Evolutionary conservation across 2,113 vertebrate species (phyloP).

Genomic region (Malaclemys terrapin): DNA sequence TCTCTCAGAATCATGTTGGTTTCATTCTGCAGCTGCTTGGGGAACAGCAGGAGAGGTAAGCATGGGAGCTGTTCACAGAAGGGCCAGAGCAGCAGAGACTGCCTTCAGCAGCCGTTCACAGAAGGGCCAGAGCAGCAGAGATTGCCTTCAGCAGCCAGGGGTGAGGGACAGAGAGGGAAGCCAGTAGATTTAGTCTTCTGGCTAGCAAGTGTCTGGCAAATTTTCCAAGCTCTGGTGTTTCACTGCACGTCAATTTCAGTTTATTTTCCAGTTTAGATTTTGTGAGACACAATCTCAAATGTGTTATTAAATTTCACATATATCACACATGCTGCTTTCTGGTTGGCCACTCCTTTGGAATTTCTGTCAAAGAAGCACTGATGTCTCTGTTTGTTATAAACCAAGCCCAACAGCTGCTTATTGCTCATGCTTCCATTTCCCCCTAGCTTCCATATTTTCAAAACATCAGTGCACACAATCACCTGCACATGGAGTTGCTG

Average conservation of each 20-base stretch:
- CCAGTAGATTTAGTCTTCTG: neutral
- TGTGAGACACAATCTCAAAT: neutral
- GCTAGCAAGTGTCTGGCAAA: neutral
- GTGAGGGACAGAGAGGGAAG: neutral
- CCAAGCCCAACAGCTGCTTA: constrained; percentile 3
- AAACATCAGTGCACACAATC: constrained; percentile 9
- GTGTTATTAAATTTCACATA: constrained; percentile 7
- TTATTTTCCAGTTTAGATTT: constrained; percentile 37
- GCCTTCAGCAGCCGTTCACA: fast-evolving
- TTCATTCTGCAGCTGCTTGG: neutral
- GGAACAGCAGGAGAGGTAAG: neutral
- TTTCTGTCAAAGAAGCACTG: constrained; percentile 11
- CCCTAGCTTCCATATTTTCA: constrained; percentile 4
- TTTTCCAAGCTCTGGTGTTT: neutral
- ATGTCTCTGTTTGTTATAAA: neutral
- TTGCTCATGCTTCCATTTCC: constrained; percentile 31
- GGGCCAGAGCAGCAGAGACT: neutral
- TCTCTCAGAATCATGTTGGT: neutral
- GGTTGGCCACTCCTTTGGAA: constrained; percentile 44
- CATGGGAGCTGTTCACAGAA: neutral
- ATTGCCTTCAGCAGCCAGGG: neutral
- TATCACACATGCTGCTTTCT: constrained; percentile 47
- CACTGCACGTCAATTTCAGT: neutral
- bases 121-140: neutral
- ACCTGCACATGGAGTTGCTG: neutral